Base-by-base conservation (phyloP, 2,797 vertebrate genomes). In the Enoplosus armatus region DNA sequence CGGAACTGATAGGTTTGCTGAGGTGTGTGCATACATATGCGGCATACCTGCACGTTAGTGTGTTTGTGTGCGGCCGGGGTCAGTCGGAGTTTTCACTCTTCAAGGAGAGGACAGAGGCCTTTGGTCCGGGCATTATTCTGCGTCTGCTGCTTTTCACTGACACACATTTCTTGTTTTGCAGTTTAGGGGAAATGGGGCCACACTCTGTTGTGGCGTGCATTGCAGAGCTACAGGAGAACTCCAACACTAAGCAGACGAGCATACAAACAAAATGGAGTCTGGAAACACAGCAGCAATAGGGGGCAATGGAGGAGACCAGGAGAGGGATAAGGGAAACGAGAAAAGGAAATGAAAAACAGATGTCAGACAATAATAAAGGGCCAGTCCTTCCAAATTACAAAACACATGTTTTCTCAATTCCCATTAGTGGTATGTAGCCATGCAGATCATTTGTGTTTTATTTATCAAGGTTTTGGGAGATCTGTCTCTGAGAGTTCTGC, bases 181-280 rank as follows among this genome's bases (percentile, higher is more conserved):
- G 47, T 79, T 66, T 20, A 41, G 48, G 78, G 60, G 45, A 84
- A 88, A 88, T 61, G 41, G 65, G 79, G 77, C 48, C 72, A 82
- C 41, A 48, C 45, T 62, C 18, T 80, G 29, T 58, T 70, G 68
- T 75, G 54, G 56, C 69, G 59, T 71, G 63, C 43, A 75, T 67
- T 80, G 62, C 79, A 67, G 70, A 67, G 58, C 62, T 64, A 39
- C 77, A 67, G 56, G 64, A 81, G 29, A 72, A 68, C 29, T 48
- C 18, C 41, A 56, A 65, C 65, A 47, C 47, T 72, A 65, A 73
- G 76, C 73, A 69, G 77, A 86, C 80, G 61, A 77, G 48, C 47
- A 62, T 50, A 86, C 53, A 81, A 88, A 90, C 75, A 88, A 91
- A 88, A 91, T 89, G 86, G 87, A 85, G 69, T 73, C 84, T 64